phyloP scores from a whole-genome alignment of 2,113 vertebrate genomes.

The Agapornis roseicollis region DNA sequence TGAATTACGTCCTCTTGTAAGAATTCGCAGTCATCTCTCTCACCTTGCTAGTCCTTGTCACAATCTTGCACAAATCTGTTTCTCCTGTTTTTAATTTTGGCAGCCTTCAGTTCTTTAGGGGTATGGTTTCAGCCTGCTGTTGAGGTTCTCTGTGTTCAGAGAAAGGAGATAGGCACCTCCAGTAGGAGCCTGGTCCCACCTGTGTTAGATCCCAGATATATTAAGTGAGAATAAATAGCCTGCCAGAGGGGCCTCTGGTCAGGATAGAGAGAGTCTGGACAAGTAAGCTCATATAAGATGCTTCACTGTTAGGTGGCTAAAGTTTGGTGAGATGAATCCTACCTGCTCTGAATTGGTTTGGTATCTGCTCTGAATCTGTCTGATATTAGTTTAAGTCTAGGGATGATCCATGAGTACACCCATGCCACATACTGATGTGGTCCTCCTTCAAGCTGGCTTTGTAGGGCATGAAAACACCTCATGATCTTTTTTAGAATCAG shows the following conservation, averaged over 20 bases:
- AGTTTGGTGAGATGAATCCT: background rate
- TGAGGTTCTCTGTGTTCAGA: background rate
- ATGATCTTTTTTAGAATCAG: background rate
- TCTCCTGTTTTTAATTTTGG: background rate
- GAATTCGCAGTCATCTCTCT: background rate
- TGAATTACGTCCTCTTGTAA: background rate
- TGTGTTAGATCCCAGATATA: background rate
- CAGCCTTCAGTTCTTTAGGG: background rate
- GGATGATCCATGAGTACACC: background rate
- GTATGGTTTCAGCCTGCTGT: background rate
- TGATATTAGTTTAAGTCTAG: background rate
- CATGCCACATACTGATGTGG: background rate
- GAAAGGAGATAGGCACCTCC: background rate
- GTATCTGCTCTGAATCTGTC: no score
- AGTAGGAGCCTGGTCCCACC: background rate
- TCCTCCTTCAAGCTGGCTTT: conserved; percentile 2
- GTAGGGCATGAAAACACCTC: background rate
- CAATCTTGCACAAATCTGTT: background rate
- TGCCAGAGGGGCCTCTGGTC: background rate
- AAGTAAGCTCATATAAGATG: background rate
- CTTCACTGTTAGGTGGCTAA: background rate
- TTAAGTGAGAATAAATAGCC: background rate
- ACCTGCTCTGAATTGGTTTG: no score
- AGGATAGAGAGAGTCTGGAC: background rate
- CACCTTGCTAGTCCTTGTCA: background rate